These are phyloP conservation scores for Hypomecis atomaria DNA, from an alignment of 2,888 invertebrate genomes.

Conservation along the genomic window DNA sequence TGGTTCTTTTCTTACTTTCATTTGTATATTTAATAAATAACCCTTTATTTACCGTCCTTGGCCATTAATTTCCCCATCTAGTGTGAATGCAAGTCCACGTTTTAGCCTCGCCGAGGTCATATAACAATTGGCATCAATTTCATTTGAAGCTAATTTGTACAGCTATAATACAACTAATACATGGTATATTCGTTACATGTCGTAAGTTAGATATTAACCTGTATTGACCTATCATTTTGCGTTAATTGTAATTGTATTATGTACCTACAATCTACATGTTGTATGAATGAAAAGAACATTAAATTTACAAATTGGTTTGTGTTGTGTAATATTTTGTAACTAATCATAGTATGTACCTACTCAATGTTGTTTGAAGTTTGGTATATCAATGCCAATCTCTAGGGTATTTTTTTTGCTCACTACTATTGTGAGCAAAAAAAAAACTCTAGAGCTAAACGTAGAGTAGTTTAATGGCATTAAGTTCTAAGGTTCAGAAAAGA, in stretches of 20 bases:
- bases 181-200: slow-evolving; percentile 18
- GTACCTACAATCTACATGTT: background rate
- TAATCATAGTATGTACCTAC: background rate
- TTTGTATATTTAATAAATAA: slow-evolving; percentile 2
- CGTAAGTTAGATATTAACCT: slow-evolving; percentile 31
- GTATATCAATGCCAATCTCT: too few species aligned
- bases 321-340: slow-evolving; percentile 1
- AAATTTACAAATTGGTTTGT: slow-evolving; percentile 7
- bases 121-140: slow-evolving; percentile 36
- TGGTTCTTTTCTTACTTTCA: background rate
- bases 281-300: slow-evolving; percentile 8
- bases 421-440: too few species aligned
- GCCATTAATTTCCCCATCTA: slow-evolving; percentile 12
- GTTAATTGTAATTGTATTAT: slow-evolving; percentile 9
- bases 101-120: slow-evolving; percentile 19
- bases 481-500: too few species aligned
- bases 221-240: slow-evolving; percentile 18
- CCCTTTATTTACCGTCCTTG: background rate
- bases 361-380: too few species aligned
- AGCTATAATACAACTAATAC: slow-evolving; percentile 11
- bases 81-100: slow-evolving; percentile 14
- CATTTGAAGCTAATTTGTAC: slow-evolving; percentile 26
- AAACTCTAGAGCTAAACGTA: too few species aligned
- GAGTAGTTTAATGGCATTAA: too few species aligned
- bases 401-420: too few species aligned